Base-by-base conservation (phyloP, 64 coral and sea anemone genomes). In the Hydrozoanthus tunicans region DNA sequence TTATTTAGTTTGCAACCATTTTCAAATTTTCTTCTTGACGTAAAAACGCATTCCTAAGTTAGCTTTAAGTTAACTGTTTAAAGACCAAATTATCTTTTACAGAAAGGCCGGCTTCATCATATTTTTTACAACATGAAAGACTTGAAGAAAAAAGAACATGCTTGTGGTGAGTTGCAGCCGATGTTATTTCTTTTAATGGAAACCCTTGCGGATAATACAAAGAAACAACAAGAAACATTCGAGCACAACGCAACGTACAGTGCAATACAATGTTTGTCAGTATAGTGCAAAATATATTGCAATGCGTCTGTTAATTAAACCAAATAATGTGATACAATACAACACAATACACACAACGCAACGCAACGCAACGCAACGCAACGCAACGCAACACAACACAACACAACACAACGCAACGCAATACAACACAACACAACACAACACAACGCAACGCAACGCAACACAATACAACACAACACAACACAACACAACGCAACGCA, bases 121-220 rank as follows among this genome's bases (percentile, higher is more conserved):
- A 88, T 88, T 58, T 74, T 88, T 25, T 88, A 88, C 69, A 88
- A 88, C 55, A 88, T 88, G 84, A 88, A 88, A 61, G 69, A 88
- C 25, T 75, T 88, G 57, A 88, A 88, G 84, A 58, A 60, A 32
- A 88, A 88, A 69, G 26, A 88, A 62, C 84, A 88, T 24, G 73
- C 23, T 54, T 88, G 84, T 60, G 84, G 84, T 88, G 56, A 88
- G 84, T 83, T 59, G 3, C 32, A 43, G 32, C 32, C 32, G 32
- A 43, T 43, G 32, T 43, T 43, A 43, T 43, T 43, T 43, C 32
- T 43, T 43, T 43, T 43, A 43, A 43, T 43, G 32, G 32, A 0
- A 43, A 43, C 32, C 32, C 2, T 43, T 43, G 32, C 32, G 32
- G 32, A 43, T 43, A 43, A 43, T 43, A 43, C 32, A 43, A 43